Evolutionary conservation across 2,797 vertebrate species (phyloP), one percentile per base, ranked within the genome.

Genomic region (Chrysocyon brachyurus): DNA sequence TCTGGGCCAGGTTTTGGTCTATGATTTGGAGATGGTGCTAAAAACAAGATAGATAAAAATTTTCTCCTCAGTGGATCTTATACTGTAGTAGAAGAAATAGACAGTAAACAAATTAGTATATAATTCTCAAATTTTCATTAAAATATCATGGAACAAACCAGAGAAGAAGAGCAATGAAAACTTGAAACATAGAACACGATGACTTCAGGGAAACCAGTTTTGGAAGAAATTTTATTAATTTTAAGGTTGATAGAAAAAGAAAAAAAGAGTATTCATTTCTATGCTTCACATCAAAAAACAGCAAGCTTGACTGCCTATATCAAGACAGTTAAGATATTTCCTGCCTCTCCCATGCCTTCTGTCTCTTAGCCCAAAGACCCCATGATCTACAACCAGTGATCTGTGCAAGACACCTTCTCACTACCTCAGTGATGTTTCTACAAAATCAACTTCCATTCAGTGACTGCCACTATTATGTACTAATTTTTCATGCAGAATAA

Each of bases 201-300:
- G 46, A 57, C 64, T 63, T 0, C 4, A 96, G 77, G 28, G 28
- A 64, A 94, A 72, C 2, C 12, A 49, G 19, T 81, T 94, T 31
- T 8, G 12, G 79, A 61, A 82, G 73, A 85, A 90, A 97, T 72
- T 90, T 63, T 78, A 66, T 49, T 87, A 97, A 90, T 26, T 66
- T 40, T 70, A 82, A 22, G 4, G 61, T 90, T 56, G 75, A 56
- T 63, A 81, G 21, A 75, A 57, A 56, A 81, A 52, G 28, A 46
- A 24, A 68, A 68, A 75, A 57, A 28, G 14, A 68, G 85, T 64
- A 40, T 72, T 82, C 54, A 91, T 66, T 59, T 89, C 5, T 10
- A 66, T 22, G 22, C 11, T 66, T 68, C 46, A 52, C n/a, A 7
- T 57, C 63, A 64, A 28, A 66, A 97, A 88, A 63, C 46, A 85